Percentiles rank a stretch among this genome's conserved stretches.
Evolutionary conservation across 2,888 invertebrate genomes (phyloP).

Genomic region (Chloromyia formosa): DNA sequence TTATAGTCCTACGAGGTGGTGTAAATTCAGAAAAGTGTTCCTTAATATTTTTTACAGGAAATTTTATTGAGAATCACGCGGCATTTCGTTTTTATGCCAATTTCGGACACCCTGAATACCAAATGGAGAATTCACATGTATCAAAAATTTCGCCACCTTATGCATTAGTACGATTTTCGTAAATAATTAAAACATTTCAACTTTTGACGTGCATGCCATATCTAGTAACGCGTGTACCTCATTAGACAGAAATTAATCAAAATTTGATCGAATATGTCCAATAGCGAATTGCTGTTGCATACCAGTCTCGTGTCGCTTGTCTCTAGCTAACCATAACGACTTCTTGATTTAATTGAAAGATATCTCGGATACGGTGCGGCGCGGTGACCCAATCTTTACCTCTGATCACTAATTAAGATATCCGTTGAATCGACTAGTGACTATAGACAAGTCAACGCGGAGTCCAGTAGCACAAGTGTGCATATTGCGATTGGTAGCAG

Average conservation of each 20-base stretch:
- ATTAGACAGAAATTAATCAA: slow-evolving; percentile 43
- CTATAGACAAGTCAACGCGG: too few relatives aligned
- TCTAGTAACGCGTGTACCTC: slow-evolving; percentile 29
- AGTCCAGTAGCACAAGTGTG: slow-evolving; percentile 29
- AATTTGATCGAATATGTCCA: slow-evolving; percentile 37
- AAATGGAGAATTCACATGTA: too few relatives aligned
- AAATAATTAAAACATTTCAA: not conserved
- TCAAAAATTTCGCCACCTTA: too few relatives aligned
- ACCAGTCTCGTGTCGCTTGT: slow-evolving; percentile 19
- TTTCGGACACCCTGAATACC: too few relatives aligned
- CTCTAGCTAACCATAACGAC: slow-evolving; percentile 20
- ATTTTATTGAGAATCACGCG: too few relatives aligned
- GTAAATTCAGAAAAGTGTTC: too few relatives aligned
- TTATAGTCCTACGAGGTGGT: too few relatives aligned
- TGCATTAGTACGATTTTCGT: slow-evolving; percentile 2
- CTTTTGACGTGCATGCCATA: not conserved
- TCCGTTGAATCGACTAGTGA: not conserved
- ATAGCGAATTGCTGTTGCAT: slow-evolving; percentile 17
- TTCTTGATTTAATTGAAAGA: slow-evolving; percentile 44
- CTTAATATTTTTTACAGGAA: too few relatives aligned
- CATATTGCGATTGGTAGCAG: slow-evolving; percentile 10
- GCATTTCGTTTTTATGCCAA: too few relatives aligned
- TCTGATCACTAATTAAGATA: slow-evolving; percentile 40
- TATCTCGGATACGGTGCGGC: too few relatives aligned
- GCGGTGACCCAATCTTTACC: not conserved